phyloP scores from a whole-genome alignment of 2,797 vertebrate genomes.

The Loris lydekkerianus region DNA sequence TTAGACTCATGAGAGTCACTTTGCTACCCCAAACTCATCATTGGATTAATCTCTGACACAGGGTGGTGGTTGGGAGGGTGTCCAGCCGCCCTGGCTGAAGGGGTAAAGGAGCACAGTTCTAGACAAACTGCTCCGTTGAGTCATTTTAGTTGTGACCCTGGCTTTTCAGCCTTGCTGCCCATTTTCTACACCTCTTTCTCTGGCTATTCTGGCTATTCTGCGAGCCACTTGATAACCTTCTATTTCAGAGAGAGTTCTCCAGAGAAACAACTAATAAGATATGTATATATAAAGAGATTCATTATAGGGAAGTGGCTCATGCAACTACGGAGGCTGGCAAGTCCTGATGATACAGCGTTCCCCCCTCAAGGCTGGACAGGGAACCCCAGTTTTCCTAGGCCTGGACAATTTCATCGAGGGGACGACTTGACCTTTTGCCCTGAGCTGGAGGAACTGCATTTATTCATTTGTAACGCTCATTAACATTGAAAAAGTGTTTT shows the following conservation, averaged over 20 bases:
- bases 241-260: background rate
- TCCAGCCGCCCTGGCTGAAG: background rate
- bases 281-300: background rate
- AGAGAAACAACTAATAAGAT: background rate
- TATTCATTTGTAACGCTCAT: too few species aligned
- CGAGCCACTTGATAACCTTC: background rate
- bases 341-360: background rate
- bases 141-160: background rate
- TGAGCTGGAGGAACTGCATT: too few species aligned
- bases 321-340: background rate
- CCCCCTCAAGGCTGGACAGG: too few species aligned
- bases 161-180: background rate
- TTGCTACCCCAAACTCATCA: background rate
- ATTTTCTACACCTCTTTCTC: background rate
- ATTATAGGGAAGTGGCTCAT: background rate
- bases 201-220: background rate
- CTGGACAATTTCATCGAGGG: too few species aligned
- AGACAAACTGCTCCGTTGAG: background rate
- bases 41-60: conserved; percentile 22
- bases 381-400: too few species aligned
- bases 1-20: background rate
- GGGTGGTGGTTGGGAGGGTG: too few species aligned
- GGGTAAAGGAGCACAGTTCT: background rate
- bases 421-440: too few species aligned
- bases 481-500: too few species aligned